phyloP scores from a whole-genome alignment of 2,113 vertebrate species.

The Ifrita kowaldi region DNA sequence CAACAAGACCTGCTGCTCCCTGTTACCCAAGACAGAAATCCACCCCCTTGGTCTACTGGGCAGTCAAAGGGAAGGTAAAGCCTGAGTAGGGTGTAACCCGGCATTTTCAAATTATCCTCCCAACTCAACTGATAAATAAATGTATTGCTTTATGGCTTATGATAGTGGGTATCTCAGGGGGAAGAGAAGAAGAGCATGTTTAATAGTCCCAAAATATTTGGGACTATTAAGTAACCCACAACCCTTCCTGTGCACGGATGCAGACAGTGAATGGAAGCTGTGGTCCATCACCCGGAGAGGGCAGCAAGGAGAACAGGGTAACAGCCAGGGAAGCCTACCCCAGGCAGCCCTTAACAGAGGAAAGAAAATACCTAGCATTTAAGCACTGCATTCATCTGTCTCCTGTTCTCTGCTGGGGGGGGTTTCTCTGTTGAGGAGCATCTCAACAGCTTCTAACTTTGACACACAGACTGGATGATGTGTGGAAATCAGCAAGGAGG shows the following conservation, averaged over 20 bases:
- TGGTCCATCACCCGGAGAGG: not conserved
- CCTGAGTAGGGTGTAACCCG: not conserved
- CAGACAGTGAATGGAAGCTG: not conserved
- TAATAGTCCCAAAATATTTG: not conserved
- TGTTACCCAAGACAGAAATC: not conserved
- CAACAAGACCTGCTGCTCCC: not conserved
- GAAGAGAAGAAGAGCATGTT: not conserved
- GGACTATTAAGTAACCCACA: not conserved
- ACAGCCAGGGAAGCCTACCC: not conserved
- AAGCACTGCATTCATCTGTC: not conserved
- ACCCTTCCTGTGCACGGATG: not conserved
- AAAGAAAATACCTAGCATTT: not conserved
- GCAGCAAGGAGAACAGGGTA: not conserved
- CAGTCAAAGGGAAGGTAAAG: not conserved
- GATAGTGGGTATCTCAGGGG: not conserved
- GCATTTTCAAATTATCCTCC: not conserved
- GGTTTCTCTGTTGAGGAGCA: not conserved
- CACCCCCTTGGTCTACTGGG: not conserved
- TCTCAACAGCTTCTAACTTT: not conserved
- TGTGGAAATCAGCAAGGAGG: not conserved
- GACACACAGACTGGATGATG: accelerated
- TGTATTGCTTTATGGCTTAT: not conserved
- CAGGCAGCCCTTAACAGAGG: not conserved
- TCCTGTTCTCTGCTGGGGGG: not conserved
- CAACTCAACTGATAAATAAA: not conserved